Base-by-base conservation (phyloP, 2,888 invertebrate species). In the Agrypnus murinus region DNA sequence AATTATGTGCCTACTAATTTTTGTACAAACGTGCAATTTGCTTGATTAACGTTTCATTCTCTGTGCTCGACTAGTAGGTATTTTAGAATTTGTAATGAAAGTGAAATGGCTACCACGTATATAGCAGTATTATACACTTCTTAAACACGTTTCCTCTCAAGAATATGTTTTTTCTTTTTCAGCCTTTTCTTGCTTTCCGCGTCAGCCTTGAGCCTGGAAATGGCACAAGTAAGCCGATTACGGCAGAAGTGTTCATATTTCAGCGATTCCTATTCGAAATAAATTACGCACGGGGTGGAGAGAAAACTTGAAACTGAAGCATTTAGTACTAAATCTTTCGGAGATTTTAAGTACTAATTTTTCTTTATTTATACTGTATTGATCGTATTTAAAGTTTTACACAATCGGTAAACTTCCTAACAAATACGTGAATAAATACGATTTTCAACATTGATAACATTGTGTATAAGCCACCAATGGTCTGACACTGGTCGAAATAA, bases 1-100 rank as follows among this genome's bases (percentile, higher is more conserved):
- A 67, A 50, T 67, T 67, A 67, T 53, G 60, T 55, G 31, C 53
- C 25, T 65, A 55, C 65, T 57, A 65, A 65, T 65, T 65, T 55
- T 65, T 55, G 55, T 34, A 65, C 65, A 55, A 55, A 55, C 65
- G 55, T 45, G 55, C 65, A 65, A 65, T 65, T 65, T 65, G 50
- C 55, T 65, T 65, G 57, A 65, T 65, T 65, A 55, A 65, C 65
- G 65, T 65, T 64, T 65, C 55, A 45, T 40, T 57, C 50, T 50
- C 36, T 57, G n/a, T n/a, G 45, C 65, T 43, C 55, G 57, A 57
- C 55, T 53, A 40, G 40, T n/a, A n/a, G n/a, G n/a, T 43, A 57
- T 50, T 64, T 53, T 40, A 40, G 36, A 45, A 45, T 60, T 50
- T 63, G 46, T 48, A 65, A 57, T 58, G 57, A 65, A 57, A 58